Base-by-base conservation (phyloP, 2,888 invertebrate genomes). In the Tipula helvola region DNA sequence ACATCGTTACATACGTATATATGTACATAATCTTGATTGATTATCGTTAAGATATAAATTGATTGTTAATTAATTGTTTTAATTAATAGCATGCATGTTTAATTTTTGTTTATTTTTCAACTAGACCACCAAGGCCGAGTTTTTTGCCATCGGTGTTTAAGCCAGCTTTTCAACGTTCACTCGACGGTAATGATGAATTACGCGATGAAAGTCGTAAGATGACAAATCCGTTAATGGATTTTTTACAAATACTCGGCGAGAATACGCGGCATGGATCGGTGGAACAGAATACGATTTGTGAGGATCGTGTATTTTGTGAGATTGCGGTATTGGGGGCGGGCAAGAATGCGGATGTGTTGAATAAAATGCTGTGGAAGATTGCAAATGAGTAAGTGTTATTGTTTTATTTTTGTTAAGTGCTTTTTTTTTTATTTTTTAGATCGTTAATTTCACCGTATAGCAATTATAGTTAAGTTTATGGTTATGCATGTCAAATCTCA, bases 281-380 rank as follows among this genome's bases (percentile, higher is more conserved):
- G 41, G 57, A 57, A 8, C 36, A 83, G 18, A 86, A 83, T 83
- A 86, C 41, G 13, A 36, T 39, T 16, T 87, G 87, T 87, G 87
- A 87, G 18, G 87, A 87, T 87, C 41, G 86, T 5, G 36, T 85
- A 5, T 87, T 87, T 83, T 87, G 87, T 83, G 87, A 87, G 47
- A 86, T 86, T 10, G 44, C 87, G 39, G 36, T 44, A 2, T 83
- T 86, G 28, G 87, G 87, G 8, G n/a, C 28, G 16, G 36, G 39
- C 12, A n/a, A 36, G 1, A 42, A 87, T 83, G 83, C 87, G 5
- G 86, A 86, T 36, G 83, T 87, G 2, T 36, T 87, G 12, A 41
- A 86, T 36, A 86, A 83, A 87, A 87, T 87, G 87, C 42, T 87
- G 36, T 87, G 87, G 87, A 86, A 86, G 13, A 86, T 87, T 12